phyloP scores from a whole-genome alignment of 1,140 invertebrate genomes.

The Artemia franciscana region DNA sequence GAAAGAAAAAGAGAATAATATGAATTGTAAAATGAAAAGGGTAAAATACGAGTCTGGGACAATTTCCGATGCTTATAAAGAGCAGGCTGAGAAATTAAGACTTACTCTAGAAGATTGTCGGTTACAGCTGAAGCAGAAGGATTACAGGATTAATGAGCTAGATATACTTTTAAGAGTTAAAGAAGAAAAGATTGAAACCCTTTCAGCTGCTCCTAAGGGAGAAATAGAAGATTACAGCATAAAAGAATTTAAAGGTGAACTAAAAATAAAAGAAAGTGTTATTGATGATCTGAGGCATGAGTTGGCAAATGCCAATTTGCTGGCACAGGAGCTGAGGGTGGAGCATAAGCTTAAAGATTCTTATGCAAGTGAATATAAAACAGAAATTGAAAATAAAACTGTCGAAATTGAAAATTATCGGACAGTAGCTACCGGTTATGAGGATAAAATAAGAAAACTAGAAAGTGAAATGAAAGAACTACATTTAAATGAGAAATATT shows the following conservation, averaged over 20 bases:
- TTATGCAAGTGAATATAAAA: neutral
- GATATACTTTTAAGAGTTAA: slow-evolving; percentile 41
- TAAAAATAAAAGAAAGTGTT: neutral
- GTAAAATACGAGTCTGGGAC: neutral
- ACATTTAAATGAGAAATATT: too few species aligned
- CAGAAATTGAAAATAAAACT: neutral
- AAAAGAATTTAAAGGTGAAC: neutral
- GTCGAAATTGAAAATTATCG: neutral
- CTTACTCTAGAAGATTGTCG: neutral
- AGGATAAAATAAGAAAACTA: too few species aligned
- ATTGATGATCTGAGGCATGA: neutral
- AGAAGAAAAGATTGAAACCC: slow-evolving; percentile 21
- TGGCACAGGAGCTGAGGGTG: neutral
- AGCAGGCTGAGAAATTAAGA: neutral
- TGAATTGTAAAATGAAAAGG: neutral
- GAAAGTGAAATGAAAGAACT: too few species aligned
- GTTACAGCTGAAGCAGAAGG: slow-evolving; percentile 19
- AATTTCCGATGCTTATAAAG: neutral
- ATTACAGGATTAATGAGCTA: slow-evolving; percentile 42
- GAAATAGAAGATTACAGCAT: neutral
- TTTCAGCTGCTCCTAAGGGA: neutral
- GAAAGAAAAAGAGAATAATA: neutral
- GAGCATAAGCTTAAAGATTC: neutral
- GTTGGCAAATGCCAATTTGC: neutral
- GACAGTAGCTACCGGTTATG: too few species aligned